Evolutionary conservation across 2,888 invertebrate species (phyloP), one percentile per base, ranked within the genome.

Genomic region (Gisinianus flammeolus): DNA sequence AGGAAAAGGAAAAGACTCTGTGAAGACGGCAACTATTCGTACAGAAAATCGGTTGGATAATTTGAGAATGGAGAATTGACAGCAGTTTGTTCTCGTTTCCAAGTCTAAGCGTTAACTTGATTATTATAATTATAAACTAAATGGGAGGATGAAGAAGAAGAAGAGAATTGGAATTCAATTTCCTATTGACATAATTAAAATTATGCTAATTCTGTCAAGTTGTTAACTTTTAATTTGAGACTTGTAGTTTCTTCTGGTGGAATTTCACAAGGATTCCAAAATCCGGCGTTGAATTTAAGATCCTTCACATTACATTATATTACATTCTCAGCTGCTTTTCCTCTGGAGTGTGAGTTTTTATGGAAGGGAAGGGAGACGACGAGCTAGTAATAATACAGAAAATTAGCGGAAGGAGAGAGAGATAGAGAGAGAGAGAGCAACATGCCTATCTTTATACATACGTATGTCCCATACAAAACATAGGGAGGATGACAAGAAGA

Each of bases 131-230:
- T n/a, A n/a, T n/a, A n/a, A n/a, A n/a, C n/a, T n/a, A n/a, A n/a
- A n/a, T n/a, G 8, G 44, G 6, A 6, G 19, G 44, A 44, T 44
- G 44, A 44, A n/a, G n/a, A 44, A 44, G 44, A 19, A 44, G 6
- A 35, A 12, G 58, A 22, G 10, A 58, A 58, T 28, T 64, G 28
- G 24, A 35, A 68, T 35, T 68, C 31, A 44, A 70, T 70, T 54
- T 70, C n/a, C 31, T 26, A 62, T 26, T 62, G 62, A 58, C 58
- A 58, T 58, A 44, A 67, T 67, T 31, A 52, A 69, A 70, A 70
- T 70, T 70, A 70, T 70, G 70, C 44, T 70, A 70, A 70, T 67
- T 54, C 19, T n/a, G 52, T 70, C 52, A 70, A 52, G 54, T 70
- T 54, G 26, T 30, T 70, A 70, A 26, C 24, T 54, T 52, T 24